phyloP scores from a whole-genome alignment of 2,113 vertebrate species.

The Cheirogaleus medius region DNA sequence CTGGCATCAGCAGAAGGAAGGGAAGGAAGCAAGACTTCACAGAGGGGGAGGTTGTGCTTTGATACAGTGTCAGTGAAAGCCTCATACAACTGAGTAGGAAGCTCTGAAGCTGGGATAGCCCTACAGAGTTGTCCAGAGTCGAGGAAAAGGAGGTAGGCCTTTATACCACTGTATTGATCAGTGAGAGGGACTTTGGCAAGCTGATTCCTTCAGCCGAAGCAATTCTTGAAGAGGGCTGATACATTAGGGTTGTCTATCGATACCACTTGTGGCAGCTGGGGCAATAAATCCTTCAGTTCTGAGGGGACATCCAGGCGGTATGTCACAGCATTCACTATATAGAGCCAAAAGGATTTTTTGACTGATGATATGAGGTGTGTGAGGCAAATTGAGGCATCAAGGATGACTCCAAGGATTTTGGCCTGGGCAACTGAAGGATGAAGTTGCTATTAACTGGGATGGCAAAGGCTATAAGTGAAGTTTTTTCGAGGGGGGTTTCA shows the following conservation, averaged over 20 bases:
- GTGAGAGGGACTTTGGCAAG: neutral
- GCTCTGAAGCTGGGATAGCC: neutral
- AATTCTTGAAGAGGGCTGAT: neutral
- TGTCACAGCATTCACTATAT: neutral
- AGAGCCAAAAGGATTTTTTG: slow-evolving; percentile 34
- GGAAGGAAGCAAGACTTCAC: neutral
- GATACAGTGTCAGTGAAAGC: neutral
- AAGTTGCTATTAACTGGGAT: slow-evolving; percentile 25
- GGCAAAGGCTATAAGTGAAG: neutral
- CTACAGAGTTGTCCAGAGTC: neutral
- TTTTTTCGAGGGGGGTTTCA: slow-evolving; percentile 38
- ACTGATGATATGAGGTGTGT: neutral
- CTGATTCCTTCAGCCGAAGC: neutral
- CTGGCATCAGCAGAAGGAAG: neutral
- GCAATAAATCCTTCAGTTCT: neutral
- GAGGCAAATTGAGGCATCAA: slow-evolving; percentile 39
- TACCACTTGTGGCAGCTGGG: neutral
- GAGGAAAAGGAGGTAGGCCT: neutral
- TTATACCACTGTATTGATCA: neutral
- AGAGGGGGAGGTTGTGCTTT: neutral
- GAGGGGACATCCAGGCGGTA: neutral
- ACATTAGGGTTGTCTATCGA: neutral
- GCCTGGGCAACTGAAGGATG: neutral
- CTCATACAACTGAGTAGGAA: neutral
- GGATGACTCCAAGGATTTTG: slow-evolving; percentile 21